Base-by-base conservation (phyloP, 2,888 invertebrate species). In the Mesodorylaimus sp. region DNA sequence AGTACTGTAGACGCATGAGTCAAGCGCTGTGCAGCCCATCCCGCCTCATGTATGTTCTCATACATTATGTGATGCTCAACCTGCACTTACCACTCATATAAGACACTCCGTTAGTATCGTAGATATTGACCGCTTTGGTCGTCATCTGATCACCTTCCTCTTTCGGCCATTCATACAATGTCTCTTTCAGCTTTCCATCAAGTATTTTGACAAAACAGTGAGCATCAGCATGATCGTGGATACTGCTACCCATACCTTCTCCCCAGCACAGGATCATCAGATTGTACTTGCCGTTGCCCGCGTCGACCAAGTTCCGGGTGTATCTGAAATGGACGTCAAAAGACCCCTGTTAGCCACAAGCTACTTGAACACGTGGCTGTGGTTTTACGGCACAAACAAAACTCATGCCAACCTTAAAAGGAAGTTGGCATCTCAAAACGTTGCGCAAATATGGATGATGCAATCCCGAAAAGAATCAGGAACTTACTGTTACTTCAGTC, bases 251-350 rank as follows among this genome's bases (percentile, higher is more conserved):
- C 59, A 62, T 60, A 44, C 85, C 86, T 65, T 89, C 86, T 23
- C 88, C 86, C 95, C 97, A 97, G 70, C 95, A 95, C n/a, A 97
- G 71, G 27, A 89, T 76, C 81, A 97, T 88, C 56, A 97, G 73
- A 70, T 97, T 97, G 71, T 89, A 97, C 65, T 85, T 87, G 0
- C 88, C 93, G 66, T 97, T 95, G 2, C 95, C 97, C 52, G 77
- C 78, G 63, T 95, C 89, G 0, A 97, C 87, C 59, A 97, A 73
- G 70, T 97, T 97, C 29, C 97, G 73, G 0, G 95, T 97, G 66
- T 97, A 97, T 64, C 84, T 87, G 60, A 53, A 71, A 62, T 51
- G 52, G 45, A n/a, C n/a, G n/a, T n/a, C n/a, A n/a, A 53, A 54
- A 26, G 48, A 52, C 10, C 10, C 23, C 28, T 43, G 26, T 26